phyloP scores from a whole-genome alignment of 2,888 invertebrate genomes.

The Alloscopus bannaensis region DNA sequence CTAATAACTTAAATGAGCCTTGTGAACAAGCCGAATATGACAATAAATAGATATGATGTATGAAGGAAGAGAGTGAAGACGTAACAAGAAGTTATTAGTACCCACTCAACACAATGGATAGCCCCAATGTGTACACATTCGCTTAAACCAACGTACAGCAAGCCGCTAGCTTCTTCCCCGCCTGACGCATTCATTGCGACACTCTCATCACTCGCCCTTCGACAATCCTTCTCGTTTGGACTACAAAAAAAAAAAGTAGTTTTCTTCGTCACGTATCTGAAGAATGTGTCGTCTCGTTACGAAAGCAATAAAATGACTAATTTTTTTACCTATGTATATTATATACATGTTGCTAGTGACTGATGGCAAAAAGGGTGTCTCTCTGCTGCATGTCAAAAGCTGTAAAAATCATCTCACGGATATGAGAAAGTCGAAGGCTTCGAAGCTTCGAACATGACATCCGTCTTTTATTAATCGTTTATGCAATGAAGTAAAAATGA shows the following conservation, averaged over 20 bases:
- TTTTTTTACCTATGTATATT: constrained; percentile 7
- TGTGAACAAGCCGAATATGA: constrained; percentile 51
- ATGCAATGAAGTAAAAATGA: constrained; percentile 12
- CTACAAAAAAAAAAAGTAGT: not conserved
- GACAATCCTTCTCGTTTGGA: not conserved
- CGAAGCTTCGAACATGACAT: not conserved
- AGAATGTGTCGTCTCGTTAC: constrained; percentile 40
- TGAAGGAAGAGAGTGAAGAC: not conserved
- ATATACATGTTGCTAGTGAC: no score
- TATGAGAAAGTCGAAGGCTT: not conserved
- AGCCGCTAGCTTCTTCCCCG: no score
- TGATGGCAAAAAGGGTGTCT: no score
- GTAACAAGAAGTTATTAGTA: constrained; percentile 7
- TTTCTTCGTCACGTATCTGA: constrained; percentile 9
- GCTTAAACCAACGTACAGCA: no score
- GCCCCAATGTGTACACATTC: no score
- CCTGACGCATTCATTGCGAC: not conserved
- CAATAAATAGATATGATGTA: constrained; percentile 1
- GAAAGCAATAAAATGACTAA: constrained; percentile 25
- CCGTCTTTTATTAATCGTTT: not conserved
- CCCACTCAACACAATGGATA: not conserved
- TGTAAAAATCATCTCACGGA: not conserved
- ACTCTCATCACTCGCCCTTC: not conserved
- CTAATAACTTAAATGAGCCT: constrained; percentile 55
- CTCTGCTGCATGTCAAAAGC: not conserved